phyloP scores from a whole-genome alignment of 2,888 invertebrate species.

The Dryadula phaetusa region DNA sequence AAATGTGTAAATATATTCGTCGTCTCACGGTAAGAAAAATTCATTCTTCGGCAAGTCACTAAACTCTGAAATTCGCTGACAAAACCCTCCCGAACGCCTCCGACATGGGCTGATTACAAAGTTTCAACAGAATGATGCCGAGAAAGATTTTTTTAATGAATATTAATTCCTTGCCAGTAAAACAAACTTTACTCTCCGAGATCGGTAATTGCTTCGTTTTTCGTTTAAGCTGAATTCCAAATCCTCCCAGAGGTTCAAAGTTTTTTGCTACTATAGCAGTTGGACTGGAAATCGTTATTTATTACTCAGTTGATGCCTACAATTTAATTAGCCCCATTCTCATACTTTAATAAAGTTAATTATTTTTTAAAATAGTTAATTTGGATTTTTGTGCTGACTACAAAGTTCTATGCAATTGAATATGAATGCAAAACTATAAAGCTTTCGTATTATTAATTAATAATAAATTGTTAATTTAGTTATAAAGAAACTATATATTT shows the following conservation, averaged over 20 bases:
- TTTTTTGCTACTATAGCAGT: constrained; percentile 47
- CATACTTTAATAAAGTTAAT: constrained; percentile 14
- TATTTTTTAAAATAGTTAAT: constrained; percentile 5
- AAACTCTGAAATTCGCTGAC: constrained; percentile 73
- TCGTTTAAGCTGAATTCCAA: constrained; percentile 66
- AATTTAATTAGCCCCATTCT: constrained; percentile 21
- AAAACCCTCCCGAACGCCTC: constrained; percentile 50
- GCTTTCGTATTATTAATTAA: too few species aligned
- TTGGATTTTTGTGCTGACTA: background rate
- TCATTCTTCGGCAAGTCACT: constrained; percentile 67
- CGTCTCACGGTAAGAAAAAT: constrained; percentile 68
- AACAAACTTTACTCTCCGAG: constrained; percentile 78
- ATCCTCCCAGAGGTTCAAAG: constrained; percentile 62
- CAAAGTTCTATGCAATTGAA: background rate
- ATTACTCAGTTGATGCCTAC: constrained; percentile 36
- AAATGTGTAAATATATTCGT: constrained; percentile 40
- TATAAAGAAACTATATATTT: too few species aligned
- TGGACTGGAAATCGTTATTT: constrained; percentile 46
- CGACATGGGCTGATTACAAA: constrained; percentile 74
- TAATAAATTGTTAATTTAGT: too few species aligned
- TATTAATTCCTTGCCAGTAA: constrained; percentile 80
- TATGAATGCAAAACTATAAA: too few species aligned
- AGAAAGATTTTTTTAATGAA: constrained; percentile 82
- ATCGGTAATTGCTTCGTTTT: constrained; percentile 78
- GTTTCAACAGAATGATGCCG: constrained; percentile 77